phyloP scores from a whole-genome alignment of 2,888 invertebrate species.

The Ceriagrion tenellum region DNA sequence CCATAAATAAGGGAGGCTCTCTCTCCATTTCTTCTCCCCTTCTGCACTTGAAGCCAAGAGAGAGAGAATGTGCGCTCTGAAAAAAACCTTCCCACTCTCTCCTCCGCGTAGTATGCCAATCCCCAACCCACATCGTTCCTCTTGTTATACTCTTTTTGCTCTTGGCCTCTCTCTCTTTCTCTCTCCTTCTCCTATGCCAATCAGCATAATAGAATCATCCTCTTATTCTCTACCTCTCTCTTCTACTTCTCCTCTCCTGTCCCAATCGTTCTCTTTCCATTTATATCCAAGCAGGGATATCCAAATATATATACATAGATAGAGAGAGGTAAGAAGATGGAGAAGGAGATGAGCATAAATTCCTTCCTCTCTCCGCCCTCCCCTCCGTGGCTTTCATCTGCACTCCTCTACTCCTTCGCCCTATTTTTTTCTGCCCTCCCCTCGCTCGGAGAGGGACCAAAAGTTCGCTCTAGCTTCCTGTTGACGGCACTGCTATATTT shows the following conservation, averaged over 20 bases:
- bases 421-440: background rate
- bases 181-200: background rate
- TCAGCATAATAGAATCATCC: background rate
- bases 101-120: no score
- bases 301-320: background rate
- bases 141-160: background rate
- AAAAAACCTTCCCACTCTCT: background rate
- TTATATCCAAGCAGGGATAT: background rate
- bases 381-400: background rate
- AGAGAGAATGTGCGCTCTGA: background rate
- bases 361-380: background rate
- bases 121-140: no score
- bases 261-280: background rate
- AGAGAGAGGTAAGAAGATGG: background rate
- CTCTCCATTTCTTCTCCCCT: background rate
- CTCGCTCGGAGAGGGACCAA: background rate
- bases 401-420: background rate
- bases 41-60: background rate
- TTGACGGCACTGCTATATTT: no score
- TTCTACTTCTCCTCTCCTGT: background rate
- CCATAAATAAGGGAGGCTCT: conserved; percentile 9
- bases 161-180: no score
- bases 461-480: background rate
- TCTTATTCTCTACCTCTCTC: background rate
- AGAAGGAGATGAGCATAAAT: background rate